A percentile compares a stretch with the other conserved stretches of the same genome.
phyloP scores from a whole-genome alignment of 2,888 invertebrate species.

The Chloroclystis v-ata region DNA sequence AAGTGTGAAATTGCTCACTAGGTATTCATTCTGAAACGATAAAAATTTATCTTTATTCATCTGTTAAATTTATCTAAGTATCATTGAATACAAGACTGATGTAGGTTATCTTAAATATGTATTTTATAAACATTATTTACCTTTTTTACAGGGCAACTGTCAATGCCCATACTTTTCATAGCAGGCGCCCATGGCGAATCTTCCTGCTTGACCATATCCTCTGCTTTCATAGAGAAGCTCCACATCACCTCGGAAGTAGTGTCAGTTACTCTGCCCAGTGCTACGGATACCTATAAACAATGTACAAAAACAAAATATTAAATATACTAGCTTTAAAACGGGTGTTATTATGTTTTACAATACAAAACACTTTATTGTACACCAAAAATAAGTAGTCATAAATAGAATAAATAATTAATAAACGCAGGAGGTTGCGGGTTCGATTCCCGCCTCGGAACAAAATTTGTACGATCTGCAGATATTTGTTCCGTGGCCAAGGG shows the following conservation, averaged over 20 bases:
- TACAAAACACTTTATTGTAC: too few species aligned
- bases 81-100: too few species aligned
- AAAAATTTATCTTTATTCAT: neutral
- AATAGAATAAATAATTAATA: too few species aligned
- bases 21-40: constrained; percentile 18
- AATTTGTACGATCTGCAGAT: too few species aligned
- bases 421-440: too few species aligned
- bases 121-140: constrained; percentile 41
- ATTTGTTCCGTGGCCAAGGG: too few species aligned
- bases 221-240: constrained; percentile 39
- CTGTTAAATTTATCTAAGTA: neutral
- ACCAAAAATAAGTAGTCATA: too few species aligned
- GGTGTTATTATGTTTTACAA: too few species aligned
- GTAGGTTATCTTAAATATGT: too few species aligned
- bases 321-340: too few species aligned
- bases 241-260: constrained; percentile 40
- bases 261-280: constrained; percentile 45
- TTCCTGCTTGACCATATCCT: constrained; percentile 44
- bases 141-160: constrained; percentile 46
- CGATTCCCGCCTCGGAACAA: too few species aligned
- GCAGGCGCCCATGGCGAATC: constrained; percentile 53
- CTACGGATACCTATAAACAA: constrained; percentile 42
- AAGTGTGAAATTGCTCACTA: constrained; percentile 10
- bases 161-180: constrained; percentile 41
- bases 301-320: too few species aligned